Base-by-base conservation (phyloP, 2,888 invertebrate species). In the Thera britannica region DNA sequence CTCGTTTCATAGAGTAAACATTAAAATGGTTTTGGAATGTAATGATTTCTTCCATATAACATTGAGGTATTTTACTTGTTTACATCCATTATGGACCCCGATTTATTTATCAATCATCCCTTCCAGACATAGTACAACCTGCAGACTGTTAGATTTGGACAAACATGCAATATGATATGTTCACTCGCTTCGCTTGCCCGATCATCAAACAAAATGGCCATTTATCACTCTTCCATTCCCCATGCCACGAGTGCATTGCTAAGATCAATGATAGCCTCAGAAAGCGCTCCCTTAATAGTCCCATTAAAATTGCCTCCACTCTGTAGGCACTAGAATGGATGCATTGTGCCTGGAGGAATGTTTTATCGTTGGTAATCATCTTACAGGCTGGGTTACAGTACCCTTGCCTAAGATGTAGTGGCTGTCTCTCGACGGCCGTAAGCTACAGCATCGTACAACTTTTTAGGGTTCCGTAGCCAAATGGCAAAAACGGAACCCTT, bases 271-370 rank as follows among this genome's bases (percentile, higher is more conserved):
- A 65, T 65, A 65, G 58, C 54, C 58, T 46, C 48, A 58, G 52
- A 48, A 11, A 58, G 58, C 46, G 9, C 35, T 35, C 52, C 9
- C 48, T 36, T 65, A 59, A 60, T 60, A 66, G 77, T 68, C 74
- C 77, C 75, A 86, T 85, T 85, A 83, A 83, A 78, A 83, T 85
- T 80, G 83, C 74, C 77, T 75, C 77, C 77, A 79, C 79, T 54
- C 5, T 46, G 41, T 56, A 41, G 52, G 60, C 60, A 54, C 61
- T 62, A 54, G 82, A 86, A 86, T 85, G 80, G 80, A 81, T 71
- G 80, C 82, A 87, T 87, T 89, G 85, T 87, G 82, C 82, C 77
- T 75, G 71, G 76, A 85, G 72, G 76, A 86, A 85, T 82, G 82
- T 74, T 77, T 82, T 86, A 86, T 85, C 83, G 73, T 70, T 66